Base-by-base conservation (phyloP, 2,113 vertebrate species). In the Phalacrocorax aristotelis region DNA sequence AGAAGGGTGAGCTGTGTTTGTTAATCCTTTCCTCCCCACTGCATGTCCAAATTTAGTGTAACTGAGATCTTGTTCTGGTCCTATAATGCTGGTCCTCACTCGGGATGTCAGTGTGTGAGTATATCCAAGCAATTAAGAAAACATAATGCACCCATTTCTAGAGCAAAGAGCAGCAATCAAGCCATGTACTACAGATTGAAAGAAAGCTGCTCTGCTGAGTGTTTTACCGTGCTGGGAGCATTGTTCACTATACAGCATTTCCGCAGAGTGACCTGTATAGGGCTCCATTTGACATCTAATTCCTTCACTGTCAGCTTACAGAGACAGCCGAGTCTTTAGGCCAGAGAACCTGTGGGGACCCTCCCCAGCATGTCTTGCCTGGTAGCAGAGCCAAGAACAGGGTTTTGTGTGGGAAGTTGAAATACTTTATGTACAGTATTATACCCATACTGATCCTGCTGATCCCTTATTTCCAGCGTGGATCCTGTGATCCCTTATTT, bases 1-100 rank as follows among this genome's bases (percentile, higher is more conserved):
- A 10, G 99, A 99, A 95, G 98, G 99, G 99, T 99, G 96, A 99
- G 99, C 85, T 51, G 19, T 18, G 17, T 16, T 58, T 65, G 42
- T 89, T 46, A 34, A 61, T 78, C 34, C 60, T 74, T 71, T 55
- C 15, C 30, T 46, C 26, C 49, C 30, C 2, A 1, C 23, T 3
- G 0, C 6, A 1, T 23, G n/a, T 34, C 23, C 61, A 74, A n/a
- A 21, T 16, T 36, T 65, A 4, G 6, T 18, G 2, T 36, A 51
- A 8, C 32, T 15, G 32, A 7, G n/a, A 2, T 2, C 54, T 46
- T 16, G 6, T 23, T 52, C 17, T 38, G 25, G 58, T 42, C 20
- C 79, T 79, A 10, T 6, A 14, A 1, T 14, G 58, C 40, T 76
- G 16, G 0, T 5, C 40, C 46, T 61, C 40, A 52, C n/a, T 7